Evolutionary conservation across 2,797 vertebrate genomes (phyloP).

Genomic region (Coregonus suidteri): DNA sequence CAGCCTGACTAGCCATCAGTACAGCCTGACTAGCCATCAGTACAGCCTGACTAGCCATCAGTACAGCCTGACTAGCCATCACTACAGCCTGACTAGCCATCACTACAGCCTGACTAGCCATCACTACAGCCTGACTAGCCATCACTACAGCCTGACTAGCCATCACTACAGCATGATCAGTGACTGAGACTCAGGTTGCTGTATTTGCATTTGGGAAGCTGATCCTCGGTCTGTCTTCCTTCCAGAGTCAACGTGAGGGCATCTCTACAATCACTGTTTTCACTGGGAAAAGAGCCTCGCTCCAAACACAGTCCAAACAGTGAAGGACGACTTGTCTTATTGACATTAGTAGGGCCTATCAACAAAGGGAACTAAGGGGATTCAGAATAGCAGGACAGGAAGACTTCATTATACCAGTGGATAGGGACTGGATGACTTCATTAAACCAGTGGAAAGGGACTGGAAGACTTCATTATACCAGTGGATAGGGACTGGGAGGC

Average conservation of each 20-base stretch:
- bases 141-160: too few species aligned
- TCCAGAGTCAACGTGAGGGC: slow-evolving; percentile 36
- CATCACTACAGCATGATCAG: neutral
- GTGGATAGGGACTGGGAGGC: slow-evolving; percentile 18
- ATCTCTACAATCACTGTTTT: slow-evolving; percentile 52
- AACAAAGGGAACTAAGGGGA: too few species aligned
- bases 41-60: too few species aligned
- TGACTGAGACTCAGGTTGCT: slow-evolving; percentile 48
- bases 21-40: too few species aligned
- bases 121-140: too few species aligned
- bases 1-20: too few species aligned
- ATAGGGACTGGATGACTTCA: slow-evolving; percentile 13
- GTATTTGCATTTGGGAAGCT: slow-evolving; percentile 53
- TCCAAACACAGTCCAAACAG: slow-evolving; percentile 27
- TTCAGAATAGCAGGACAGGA: neutral
- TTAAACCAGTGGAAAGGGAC: slow-evolving; percentile 31
- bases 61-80: too few species aligned
- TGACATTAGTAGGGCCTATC: too few species aligned
- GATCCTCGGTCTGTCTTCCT: slow-evolving; percentile 4
- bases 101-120: too few species aligned
- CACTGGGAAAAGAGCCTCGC: slow-evolving; percentile 25
- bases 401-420: slow-evolving; percentile 14
- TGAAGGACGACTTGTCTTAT: too few species aligned
- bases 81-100: too few species aligned
- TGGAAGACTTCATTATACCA: slow-evolving; percentile 8